Base-by-base conservation (phyloP, 1,140 invertebrate species). In the Macrobrachium nipponense region DNA sequence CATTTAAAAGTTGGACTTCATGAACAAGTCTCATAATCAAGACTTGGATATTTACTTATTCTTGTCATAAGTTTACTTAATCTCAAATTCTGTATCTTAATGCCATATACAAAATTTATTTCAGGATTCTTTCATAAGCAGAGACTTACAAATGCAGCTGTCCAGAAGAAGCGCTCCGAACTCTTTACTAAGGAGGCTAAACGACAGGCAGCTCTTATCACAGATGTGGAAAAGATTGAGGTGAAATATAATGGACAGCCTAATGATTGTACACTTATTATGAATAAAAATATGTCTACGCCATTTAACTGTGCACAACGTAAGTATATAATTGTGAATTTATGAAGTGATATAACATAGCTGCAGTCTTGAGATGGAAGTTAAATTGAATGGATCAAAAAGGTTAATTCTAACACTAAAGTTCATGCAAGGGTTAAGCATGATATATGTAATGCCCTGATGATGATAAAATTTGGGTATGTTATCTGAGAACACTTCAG, bases 231-330 rank as follows among this genome's bases (percentile, higher is more conserved):
- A 90, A 99, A 99, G 92, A 97, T 99, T 82, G 93, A 96, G 91
- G 95, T 99, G 0, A 92, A 94, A 82, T 96, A 96, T 91, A 92
- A 93, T 81, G 96, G 96, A 0, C 90, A 93, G 14, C 94, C 95
- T 0, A 94, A 96, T 87, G 93, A 96, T 87, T 93, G 93, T 27
- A 94, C 93, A 5, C 91, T 99, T 60, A 90, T 96, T 18, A 98
- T 99, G 97, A 99, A 99, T 91, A 97, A 96, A 91, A 92, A 94
- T 88, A 91, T 99, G 7, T 99, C 98, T 0, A 99, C 98, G 3
- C 98, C 98, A 4, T 95, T 93, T 89, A 95, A 99, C 91, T 98
- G 97, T 92, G 96, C 97, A 2, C 95, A 94, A 93, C 98, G 95
- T 97, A 93, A 93, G 93, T 90, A 20, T 62, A 80, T 12, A 15